phyloP scores from a whole-genome alignment of 2,113 vertebrate species.

The Copsychus sechellarum region DNA sequence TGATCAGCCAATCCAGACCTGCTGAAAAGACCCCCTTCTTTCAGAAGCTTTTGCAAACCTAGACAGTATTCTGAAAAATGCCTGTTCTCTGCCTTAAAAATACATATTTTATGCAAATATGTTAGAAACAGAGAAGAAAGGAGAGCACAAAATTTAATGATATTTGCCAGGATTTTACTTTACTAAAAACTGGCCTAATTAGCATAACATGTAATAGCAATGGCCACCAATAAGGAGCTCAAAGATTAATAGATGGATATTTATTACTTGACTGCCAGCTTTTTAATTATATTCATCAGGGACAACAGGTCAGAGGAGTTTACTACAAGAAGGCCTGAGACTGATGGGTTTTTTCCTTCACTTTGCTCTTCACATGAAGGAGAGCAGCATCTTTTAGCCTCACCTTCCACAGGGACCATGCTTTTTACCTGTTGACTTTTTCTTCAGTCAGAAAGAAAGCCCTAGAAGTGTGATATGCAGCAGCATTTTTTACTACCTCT shows the following conservation, averaged over 20 bases:
- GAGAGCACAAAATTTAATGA: neutral
- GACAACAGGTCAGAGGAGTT: neutral
- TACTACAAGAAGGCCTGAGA: neutral
- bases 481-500: neutral
- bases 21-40: neutral
- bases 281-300: neutral
- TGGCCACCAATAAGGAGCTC: neutral
- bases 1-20: neutral
- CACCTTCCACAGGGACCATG: neutral
- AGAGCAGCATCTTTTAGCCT: neutral
- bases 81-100: neutral
- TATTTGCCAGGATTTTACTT: neutral
- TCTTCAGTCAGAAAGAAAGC: neutral
- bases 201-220: neutral
- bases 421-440: neutral
- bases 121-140: neutral
- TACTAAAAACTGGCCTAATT: neutral
- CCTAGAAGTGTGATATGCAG: neutral
- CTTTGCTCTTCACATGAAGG: neutral
- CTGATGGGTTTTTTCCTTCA: neutral
- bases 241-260: neutral
- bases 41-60: neutral
- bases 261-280: neutral
- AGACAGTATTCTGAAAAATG: neutral
- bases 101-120: neutral